phyloP scores from a whole-genome alignment of 2,888 invertebrate species.

The Petrolisthes cinctipes region DNA sequence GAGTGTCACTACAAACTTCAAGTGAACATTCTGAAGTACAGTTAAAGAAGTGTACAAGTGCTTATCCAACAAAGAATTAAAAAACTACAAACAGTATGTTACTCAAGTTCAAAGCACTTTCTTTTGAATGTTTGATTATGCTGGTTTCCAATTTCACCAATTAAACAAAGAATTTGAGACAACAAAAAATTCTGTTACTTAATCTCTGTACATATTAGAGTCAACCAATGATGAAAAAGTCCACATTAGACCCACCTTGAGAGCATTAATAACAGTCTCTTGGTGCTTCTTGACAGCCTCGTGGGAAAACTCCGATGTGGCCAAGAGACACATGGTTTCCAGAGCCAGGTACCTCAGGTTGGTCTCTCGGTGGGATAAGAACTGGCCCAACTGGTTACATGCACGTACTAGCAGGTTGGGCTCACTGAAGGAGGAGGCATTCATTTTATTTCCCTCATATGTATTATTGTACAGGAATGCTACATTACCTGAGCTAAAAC shows the following conservation, averaged over 20 bases:
- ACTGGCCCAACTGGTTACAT: conserved; percentile 98
- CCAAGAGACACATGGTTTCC: conserved; percentile 99
- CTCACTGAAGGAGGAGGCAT: conserved; percentile 76
- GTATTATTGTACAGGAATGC: too few species aligned
- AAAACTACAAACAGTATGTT: too few species aligned
- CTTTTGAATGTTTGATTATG: background rate
- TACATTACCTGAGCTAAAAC: too few species aligned
- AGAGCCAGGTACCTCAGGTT: conserved; percentile 97
- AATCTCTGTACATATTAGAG: background rate
- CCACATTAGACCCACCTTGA: conserved; percentile 77
- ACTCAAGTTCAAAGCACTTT: background rate
- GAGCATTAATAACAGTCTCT: conserved; percentile 97
- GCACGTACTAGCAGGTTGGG: conserved; percentile 96
- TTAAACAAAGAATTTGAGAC: background rate
- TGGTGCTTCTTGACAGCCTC: conserved; percentile 99
- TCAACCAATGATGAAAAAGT: background rate
- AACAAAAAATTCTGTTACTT: background rate
- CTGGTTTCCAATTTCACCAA: background rate
- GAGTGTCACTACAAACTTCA: too few species aligned
- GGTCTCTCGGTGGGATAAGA: conserved; percentile 92
- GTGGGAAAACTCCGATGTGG: conserved; percentile 98
- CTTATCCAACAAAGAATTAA: too few species aligned
- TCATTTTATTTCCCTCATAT: too few species aligned
- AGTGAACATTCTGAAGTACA: too few species aligned
- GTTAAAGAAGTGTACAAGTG: too few species aligned